Base-by-base conservation (phyloP, 1,140 invertebrate species). In the Asobara japonica region DNA sequence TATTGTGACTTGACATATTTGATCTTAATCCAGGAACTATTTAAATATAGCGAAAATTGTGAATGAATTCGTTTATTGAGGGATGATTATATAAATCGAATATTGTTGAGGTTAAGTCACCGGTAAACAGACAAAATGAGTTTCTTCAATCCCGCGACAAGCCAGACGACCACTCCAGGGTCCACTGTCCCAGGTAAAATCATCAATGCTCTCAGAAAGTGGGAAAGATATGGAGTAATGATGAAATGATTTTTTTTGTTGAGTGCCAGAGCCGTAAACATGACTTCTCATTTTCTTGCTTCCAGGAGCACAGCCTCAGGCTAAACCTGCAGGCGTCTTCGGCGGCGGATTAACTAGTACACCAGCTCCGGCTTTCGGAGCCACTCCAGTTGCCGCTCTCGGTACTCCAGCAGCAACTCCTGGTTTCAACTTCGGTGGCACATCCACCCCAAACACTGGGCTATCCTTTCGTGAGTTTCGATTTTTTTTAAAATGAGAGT, bases 291-390 rank as follows among this genome's bases (percentile, higher is more conserved):
- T 68, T 3, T 78, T 80, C 45, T 41, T 72, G 0, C 6, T 73
- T 13, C n/a, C 64, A 7, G 10, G 45, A 20, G 65, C 69, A 1
- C 62, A 71, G 0, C 16, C 11, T 3, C 74, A 76, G 31, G 71
- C 16, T 18, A 78, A 77, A 65, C 48, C 76, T 8, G 41, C 30
- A 13, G 31, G 51, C 31, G 8, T 72, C 6, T 76, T 75, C 36
- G 25, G 41, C 6, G 16, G n/a, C 7, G 71, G 33, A 11, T 62
- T 76, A 45, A 38, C 45, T 31, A 25, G 16, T 16, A 36, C 66
- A 33, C 65, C 65, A 48, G 38, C 65, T 29, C 2, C 27, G 20
- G 11, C 60, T 25, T 71, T 71, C 31, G 60, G 69, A 30, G 22
- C 60, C 18, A 20, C 16, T 16, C 22, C 69, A 51, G 29, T 45